Evolutionary conservation across 2,888 invertebrate genomes (phyloP).

Genomic region (Drosophila pseudotakahashii): DNA sequence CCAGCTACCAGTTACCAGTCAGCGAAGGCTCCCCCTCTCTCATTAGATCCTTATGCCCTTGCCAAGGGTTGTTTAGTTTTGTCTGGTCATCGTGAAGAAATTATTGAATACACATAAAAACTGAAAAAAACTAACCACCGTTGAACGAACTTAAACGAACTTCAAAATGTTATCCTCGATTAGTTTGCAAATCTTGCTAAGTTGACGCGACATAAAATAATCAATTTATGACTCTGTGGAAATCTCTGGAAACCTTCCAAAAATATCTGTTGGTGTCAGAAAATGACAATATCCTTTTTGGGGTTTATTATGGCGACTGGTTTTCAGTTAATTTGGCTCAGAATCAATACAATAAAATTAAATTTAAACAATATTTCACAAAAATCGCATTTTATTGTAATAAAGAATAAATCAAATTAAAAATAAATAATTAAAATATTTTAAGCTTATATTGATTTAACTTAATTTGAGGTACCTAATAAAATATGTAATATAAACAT

Average conservation of each 20-base stretch:
- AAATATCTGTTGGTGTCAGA: background rate
- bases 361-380: too few species aligned
- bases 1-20: conserved; percentile 12
- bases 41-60: conserved; percentile 21
- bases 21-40: conserved; percentile 18
- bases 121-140: background rate
- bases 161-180: background rate
- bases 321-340: background rate
- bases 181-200: background rate
- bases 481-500: too few species aligned
- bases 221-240: background rate
- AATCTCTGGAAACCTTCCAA: background rate
- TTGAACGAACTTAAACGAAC: background rate
- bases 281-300: background rate
- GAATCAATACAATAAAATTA: too few species aligned
- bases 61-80: conserved; percentile 6
- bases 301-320: background rate
- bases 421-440: too few species aligned
- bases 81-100: background rate
- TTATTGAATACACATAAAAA: background rate
- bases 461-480: too few species aligned
- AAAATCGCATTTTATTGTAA: too few species aligned
- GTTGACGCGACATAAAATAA: background rate
- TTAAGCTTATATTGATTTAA: too few species aligned
- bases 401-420: too few species aligned